These are phyloP conservation scores for Hydropsyche tenuis DNA, from an alignment of 1,140 invertebrate genomes.

Conservation along the genomic window DNA sequence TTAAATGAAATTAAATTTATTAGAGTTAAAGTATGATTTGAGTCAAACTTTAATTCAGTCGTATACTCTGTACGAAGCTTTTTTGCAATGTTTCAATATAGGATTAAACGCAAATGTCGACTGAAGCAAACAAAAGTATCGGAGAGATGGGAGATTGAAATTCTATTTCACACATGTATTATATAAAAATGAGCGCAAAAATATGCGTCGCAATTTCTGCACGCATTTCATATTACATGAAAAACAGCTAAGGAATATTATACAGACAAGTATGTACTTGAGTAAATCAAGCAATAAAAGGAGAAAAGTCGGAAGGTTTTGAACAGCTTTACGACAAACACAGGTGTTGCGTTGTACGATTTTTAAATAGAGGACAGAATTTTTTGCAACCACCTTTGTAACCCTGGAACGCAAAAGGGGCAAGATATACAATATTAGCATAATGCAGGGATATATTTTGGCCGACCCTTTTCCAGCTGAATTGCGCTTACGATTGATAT, in stretches of 20 bases:
- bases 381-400: background rate
- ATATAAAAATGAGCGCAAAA: background rate
- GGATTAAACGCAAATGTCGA: background rate
- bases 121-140: slow-evolving; percentile 1
- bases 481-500: slow-evolving; percentile 17
- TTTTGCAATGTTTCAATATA: slow-evolving; percentile 2
- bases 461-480: slow-evolving; percentile 7
- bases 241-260: background rate
- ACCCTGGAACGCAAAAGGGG: background rate
- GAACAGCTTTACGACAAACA: background rate
- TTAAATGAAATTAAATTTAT: background rate
- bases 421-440: slow-evolving; percentile 6
- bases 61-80: background rate
- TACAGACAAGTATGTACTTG: background rate
- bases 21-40: background rate
- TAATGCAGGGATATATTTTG: slow-evolving; percentile 15
- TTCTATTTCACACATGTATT: background rate
- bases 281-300: background rate
- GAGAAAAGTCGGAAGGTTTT: background rate
- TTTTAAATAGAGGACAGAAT: slow-evolving; percentile 10
- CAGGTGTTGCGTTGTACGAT: slow-evolving; percentile 12
- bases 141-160: background rate
- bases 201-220: too few species aligned
- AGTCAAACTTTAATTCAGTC: background rate
- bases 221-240: background rate